Base-by-base conservation (phyloP, 2,113 vertebrate genomes). In the Lichenostomus cassidix region DNA sequence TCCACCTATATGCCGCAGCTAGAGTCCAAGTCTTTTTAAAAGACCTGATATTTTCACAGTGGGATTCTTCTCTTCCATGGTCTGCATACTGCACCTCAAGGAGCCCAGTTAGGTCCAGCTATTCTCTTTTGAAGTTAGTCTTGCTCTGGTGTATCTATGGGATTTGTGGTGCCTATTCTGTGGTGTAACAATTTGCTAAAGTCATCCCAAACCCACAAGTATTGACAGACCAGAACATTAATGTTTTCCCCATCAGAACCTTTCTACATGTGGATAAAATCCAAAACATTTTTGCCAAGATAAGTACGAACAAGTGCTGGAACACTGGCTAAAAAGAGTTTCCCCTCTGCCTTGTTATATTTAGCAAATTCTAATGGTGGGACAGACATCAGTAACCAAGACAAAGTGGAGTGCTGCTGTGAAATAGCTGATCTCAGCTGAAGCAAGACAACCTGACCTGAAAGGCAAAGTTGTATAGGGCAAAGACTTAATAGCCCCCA, bases 1-100 rank as follows among this genome's bases (percentile, higher is more conserved):
- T 29, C 25, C 14, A 53, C 6, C 23, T 23, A 27, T 3, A 44
- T 0, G 0, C 33, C 44, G 47, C 37, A 76, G 13, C 7, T 25
- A 15, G 17, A 82, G 41, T 79, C 56, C 11, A 60, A 16, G 35
- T 16, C 1, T 56, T 75, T 87, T 28, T 6, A 9, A 31, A 71
- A 24, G 10, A 60, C 1, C 2, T 42, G 25, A 39, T 0, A 53
- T 69, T 74, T 83, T 65, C 37, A 41, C 25, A 46, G 41, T 10
- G 6, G 10, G 27, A 37, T 73, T 64, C 10, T 49, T 73, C 47
- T 73, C 29, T 70, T 42, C 33, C 19, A 28, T 8, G 6, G 15
- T 90, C 64, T 68, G 21, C 17, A 24, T 23, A 28, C 12, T 74
- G 29, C 27, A 67, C 10, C 23, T 55, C 65, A 53, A 62, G 25